Evolutionary conservation across 2,113 vertebrate genomes (phyloP), one percentile per base, ranked within the genome.

Genomic region (Grallaria varia): DNA sequence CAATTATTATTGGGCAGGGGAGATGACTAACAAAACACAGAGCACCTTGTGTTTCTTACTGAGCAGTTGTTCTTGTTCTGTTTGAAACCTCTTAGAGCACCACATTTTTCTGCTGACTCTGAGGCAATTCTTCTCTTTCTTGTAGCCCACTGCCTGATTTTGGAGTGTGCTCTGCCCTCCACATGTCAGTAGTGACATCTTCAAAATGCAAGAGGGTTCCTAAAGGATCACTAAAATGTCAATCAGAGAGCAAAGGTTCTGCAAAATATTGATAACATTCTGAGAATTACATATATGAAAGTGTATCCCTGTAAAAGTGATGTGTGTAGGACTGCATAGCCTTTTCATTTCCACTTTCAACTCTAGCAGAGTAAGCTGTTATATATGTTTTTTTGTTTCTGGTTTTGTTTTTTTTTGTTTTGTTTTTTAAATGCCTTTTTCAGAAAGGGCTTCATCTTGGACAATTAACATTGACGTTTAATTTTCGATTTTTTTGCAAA

Each of bases 301-400:
- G 7, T 10, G 22, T 33, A 13, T 55, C 60, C 11, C 52, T 77
- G 18, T 49, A 16, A 58, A 68, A 27, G 8, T n/a, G n/a, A 31
- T 47, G 9, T 47, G 11, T 39, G 0, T 58, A 37, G 27, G 8
- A 14, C 20, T 73, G 10, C 0, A 0, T 49, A 78, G 35, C 7
- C 22, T 72, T 87, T 79, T 35, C 8, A 64, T 79, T 94, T 83
- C 19, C 21, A 22, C n/a, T 28, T 50, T 23, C 8, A 67, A 2
- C 4, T 59, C 30, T 10, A n/a, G 58, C 15, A 22, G 27, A 22
- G 3, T 39, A 74, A 52, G 5, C 7, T 31, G 44, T 67, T 68
- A 50, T 23, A 50, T 8, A 25, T 50, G 14, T 25, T 25, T 17
- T 59, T 58, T 40, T 23, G 30, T 3, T n/a, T n/a, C n/a, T n/a